These are phyloP conservation scores for Gymnopithys bicolor DNA, from an alignment of 2,797 vertebrate species.

Conservation along the genomic window DNA sequence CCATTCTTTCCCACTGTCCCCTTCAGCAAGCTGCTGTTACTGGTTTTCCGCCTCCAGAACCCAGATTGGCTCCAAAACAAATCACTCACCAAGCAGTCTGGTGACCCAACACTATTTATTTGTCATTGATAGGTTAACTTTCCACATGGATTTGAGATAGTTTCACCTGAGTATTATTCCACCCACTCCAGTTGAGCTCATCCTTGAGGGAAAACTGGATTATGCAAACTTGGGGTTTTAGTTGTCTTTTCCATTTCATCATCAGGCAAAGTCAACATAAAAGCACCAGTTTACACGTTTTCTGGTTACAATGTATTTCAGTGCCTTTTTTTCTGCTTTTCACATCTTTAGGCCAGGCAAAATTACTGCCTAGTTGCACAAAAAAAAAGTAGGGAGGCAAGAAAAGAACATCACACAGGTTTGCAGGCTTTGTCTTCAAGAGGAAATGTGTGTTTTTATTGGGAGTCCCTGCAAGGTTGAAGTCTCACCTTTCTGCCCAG, in stretches of 20 bases:
- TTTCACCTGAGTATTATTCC: neutral
- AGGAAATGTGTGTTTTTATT: neutral
- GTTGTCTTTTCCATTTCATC: neutral
- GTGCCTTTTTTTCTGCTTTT: neutral
- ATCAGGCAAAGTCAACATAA: neutral
- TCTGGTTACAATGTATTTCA: neutral
- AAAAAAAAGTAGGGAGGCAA: neutral
- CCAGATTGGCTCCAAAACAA: neutral
- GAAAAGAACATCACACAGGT: neutral
- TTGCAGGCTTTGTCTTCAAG: neutral
- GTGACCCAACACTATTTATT: neutral
- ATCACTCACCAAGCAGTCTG: neutral
- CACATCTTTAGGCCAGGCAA: neutral
- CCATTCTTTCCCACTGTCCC: neutral
- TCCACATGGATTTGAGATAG: neutral
- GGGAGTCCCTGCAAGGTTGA: too few species aligned
- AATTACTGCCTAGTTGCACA: neutral
- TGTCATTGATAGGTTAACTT: neutral
- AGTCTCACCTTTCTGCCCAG: neutral
- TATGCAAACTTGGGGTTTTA: neutral
- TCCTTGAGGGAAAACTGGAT: neutral
- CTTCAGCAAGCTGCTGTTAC: neutral
- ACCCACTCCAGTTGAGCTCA: neutral
- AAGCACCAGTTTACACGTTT: neutral
- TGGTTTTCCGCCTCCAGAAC: neutral